A percentile compares a stretch with the other conserved stretches of the same genome.
These are phyloP conservation scores for Smithornis capensis DNA, from an alignment of 2,113 vertebrate species.

Conservation along the genomic window DNA sequence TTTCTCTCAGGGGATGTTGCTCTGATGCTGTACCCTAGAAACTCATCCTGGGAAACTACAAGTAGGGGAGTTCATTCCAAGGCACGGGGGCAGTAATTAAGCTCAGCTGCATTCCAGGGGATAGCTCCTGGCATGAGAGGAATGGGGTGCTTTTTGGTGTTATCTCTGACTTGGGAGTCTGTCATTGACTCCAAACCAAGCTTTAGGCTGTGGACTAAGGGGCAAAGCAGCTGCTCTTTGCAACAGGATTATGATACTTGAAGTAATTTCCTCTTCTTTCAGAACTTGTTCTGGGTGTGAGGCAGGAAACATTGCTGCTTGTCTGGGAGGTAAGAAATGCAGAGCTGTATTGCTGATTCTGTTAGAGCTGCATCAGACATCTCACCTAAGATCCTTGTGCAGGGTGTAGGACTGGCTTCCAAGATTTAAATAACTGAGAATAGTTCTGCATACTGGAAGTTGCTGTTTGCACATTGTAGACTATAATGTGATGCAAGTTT, in stretches of 20 bases:
- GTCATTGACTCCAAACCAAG: background rate
- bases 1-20: background rate
- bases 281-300: background rate
- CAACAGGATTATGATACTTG: background rate
- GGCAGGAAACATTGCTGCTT: background rate
- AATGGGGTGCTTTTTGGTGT: background rate
- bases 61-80: background rate
- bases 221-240: background rate
- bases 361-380: background rate
- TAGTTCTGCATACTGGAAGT: background rate
- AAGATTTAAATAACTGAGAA: background rate
- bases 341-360: background rate
- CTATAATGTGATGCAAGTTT: background rate
- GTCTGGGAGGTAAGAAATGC: background rate
- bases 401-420: background rate
- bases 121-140: background rate
- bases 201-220: background rate
- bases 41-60: background rate
- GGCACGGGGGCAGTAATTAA: background rate
- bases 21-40: background rate
- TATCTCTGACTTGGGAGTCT: background rate
- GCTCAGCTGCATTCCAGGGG: background rate
- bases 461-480: background rate
- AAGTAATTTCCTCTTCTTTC: slow-evolving; percentile 4
- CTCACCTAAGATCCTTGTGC: background rate